Evolutionary conservation across 64 coral and sea anemone genomes (phyloP).

Genomic region (Stichodactyla mertensii): DNA sequence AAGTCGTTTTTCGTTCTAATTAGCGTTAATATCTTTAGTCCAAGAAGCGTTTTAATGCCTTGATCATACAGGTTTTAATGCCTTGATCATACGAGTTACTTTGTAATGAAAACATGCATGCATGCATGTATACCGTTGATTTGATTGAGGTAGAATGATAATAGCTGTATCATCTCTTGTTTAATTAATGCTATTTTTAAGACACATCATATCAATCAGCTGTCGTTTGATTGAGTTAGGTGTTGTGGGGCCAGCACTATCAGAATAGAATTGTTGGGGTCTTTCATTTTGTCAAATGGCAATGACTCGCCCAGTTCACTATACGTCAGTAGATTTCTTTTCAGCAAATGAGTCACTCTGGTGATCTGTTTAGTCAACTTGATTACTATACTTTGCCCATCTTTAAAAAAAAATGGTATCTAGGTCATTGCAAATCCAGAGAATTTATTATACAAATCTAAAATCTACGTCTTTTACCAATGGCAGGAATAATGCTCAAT

Average conservation of each 20-base stretch:
- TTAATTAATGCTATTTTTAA: conserved; percentile 10
- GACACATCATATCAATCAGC: conserved; percentile 2
- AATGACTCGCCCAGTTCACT: not conserved
- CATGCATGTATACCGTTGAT: not conserved
- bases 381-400: conserved; percentile 55
- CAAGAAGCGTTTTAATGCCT: not conserved
- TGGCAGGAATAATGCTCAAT: no score
- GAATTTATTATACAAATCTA: not conserved
- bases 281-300: not conserved
- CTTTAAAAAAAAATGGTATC: conserved; percentile 16
- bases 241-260: not conserved
- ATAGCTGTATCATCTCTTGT: conserved; percentile 15
- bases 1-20: no score
- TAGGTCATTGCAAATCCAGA: not conserved
- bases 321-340: not conserved
- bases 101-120: not conserved
- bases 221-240: not conserved
- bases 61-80: not conserved
- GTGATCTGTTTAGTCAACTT: conserved; percentile 57
- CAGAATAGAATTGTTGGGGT: not conserved
- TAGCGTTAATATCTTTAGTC: not conserved
- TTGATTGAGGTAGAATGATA: not conserved
- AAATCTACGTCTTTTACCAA: not conserved
- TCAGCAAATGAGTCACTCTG: conserved; percentile 28
- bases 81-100: not conserved